Evolutionary conservation across 2,797 vertebrate genomes (phyloP).

Genomic region (Meda fulgida): DNA sequence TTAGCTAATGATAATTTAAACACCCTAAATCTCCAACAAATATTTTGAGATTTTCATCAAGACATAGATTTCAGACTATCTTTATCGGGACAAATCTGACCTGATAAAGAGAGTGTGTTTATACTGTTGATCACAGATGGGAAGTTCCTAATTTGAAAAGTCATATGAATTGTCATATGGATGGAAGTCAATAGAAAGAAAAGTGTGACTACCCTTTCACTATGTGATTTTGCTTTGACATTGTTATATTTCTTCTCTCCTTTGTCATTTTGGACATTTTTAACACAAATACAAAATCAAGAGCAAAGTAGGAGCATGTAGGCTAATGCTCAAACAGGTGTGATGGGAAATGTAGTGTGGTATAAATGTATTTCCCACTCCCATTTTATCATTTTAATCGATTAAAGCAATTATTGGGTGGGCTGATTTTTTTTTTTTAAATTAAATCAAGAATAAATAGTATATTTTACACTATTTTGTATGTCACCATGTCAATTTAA

Average conservation of each 20-base stretch:
- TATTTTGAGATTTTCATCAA: too few relatives aligned
- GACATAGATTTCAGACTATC: background rate
- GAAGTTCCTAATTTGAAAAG: background rate
- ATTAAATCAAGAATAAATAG: background rate
- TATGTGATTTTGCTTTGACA: background rate
- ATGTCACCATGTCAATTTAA: background rate
- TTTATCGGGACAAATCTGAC: background rate
- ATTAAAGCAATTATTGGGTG: background rate
- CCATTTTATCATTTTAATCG: background rate
- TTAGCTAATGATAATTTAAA: background rate
- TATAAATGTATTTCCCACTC: background rate
- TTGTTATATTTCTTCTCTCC: background rate
- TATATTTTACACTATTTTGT: too few relatives aligned
- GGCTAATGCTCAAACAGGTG: background rate
- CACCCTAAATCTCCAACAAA: background rate
- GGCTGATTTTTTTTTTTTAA: too few relatives aligned
- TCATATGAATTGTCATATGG: background rate
- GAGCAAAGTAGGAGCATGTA: background rate
- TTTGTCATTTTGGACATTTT: background rate
- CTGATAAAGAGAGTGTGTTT: background rate
- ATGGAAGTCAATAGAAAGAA: background rate
- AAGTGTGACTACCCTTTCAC: background rate
- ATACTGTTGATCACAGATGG: background rate
- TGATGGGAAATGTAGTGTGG: background rate
- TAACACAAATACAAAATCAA: background rate